Percentiles rank a stretch among this genome's conserved stretches.
Evolutionary conservation across 2,113 vertebrate genomes (phyloP).

Genomic region (Malurus alboscapulatus): DNA sequence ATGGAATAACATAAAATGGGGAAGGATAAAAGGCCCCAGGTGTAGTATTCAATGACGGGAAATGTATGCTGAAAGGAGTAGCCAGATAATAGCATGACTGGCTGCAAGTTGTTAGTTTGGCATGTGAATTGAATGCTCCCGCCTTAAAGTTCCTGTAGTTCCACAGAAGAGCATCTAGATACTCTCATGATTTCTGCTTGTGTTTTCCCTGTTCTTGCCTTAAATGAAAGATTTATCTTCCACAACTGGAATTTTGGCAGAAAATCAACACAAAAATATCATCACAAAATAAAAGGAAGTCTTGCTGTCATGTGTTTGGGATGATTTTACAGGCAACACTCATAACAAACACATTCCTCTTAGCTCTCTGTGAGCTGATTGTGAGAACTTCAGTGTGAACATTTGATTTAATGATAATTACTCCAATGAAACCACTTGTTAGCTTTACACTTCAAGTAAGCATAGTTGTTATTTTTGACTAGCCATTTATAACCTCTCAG

Average conservation of each 20-base stretch:
- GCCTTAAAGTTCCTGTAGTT: neutral
- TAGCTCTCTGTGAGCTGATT: neutral
- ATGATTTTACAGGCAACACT: neutral
- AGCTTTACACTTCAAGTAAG: neutral
- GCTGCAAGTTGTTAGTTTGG: neutral
- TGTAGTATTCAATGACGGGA: neutral
- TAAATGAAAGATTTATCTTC: neutral
- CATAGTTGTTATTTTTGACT: neutral
- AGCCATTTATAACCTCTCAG: neutral
- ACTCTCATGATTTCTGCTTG: neutral
- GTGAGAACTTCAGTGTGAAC: neutral
- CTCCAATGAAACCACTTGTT: neutral
- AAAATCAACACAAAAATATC: neutral
- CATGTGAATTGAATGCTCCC: accelerated
- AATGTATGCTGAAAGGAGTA: neutral
- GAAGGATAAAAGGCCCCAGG: neutral
- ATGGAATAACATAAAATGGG: neutral
- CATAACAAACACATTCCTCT: neutral
- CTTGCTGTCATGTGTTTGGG: neutral
- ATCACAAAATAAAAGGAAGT: neutral
- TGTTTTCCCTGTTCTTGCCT: neutral
- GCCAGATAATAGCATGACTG: neutral
- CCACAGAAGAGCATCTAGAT: neutral
- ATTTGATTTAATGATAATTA: neutral
- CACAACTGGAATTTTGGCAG: neutral